These are phyloP conservation scores for Sminthurinus aureus DNA, from an alignment of 2,888 invertebrate species.

Conservation along the genomic window DNA sequence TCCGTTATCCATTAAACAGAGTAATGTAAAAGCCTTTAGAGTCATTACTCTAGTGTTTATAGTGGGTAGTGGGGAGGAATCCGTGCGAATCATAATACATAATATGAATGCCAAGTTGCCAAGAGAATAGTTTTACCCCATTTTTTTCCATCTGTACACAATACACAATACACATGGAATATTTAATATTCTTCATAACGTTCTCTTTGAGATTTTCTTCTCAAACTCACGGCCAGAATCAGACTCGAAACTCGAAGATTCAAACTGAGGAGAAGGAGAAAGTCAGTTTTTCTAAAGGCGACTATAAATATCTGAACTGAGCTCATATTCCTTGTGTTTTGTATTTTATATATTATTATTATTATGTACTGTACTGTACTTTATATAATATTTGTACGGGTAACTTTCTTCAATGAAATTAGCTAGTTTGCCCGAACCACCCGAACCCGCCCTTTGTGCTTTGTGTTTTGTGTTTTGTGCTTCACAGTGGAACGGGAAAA, in stretches of 20 bases:
- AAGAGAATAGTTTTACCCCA: slow-evolving; percentile 1
- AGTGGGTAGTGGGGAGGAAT: neutral
- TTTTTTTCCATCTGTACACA: neutral
- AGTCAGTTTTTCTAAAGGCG: neutral
- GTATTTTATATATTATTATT: too few species aligned
- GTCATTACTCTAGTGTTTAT: neutral
- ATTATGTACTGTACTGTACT: too few species aligned
- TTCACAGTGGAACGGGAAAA: neutral
- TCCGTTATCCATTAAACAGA: neutral
- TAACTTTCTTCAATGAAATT: slow-evolving; percentile 18
- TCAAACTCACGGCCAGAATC: too few species aligned
- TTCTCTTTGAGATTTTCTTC: slow-evolving; percentile 25
- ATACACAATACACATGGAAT: neutral
- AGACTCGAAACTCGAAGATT: too few species aligned
- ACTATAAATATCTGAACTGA: neutral
- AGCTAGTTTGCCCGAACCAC: neutral
- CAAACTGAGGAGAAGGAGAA: too few species aligned
- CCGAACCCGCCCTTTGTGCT: neutral
- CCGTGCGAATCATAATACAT: neutral
- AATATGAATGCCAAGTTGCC: neutral
- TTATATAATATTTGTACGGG: neutral
- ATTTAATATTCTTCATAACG: slow-evolving; percentile 37
- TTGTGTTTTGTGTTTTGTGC: too few species aligned
- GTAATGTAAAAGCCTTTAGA: too few species aligned
- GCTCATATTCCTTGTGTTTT: too few species aligned